These are phyloP conservation scores for Adineta ricciae DNA, from an alignment of 2,888 invertebrate genomes.

Conservation along the genomic window DNA sequence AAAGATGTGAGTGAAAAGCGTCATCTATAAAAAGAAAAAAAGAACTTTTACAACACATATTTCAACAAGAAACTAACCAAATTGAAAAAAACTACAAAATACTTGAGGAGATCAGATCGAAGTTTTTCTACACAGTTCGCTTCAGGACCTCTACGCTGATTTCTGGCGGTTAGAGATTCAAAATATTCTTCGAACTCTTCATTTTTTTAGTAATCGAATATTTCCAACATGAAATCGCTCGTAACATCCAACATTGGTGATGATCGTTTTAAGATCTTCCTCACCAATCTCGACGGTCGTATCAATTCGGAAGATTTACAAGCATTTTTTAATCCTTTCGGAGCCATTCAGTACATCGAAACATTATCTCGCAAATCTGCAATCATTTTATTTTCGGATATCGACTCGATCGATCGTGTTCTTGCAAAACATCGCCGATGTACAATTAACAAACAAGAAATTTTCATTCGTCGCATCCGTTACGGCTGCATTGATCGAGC, in stretches of 20 bases:
- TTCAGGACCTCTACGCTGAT: too few species aligned
- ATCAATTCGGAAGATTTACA: background rate
- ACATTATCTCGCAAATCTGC: background rate
- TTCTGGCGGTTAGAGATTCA: too few species aligned
- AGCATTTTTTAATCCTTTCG: background rate
- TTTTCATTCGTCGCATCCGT: background rate
- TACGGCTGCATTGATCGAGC: background rate
- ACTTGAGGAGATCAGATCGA: too few species aligned
- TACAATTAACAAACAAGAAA: background rate
- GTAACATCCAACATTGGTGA: background rate
- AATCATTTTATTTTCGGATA: background rate
- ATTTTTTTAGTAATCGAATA: too few species aligned
- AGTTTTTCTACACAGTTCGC: too few species aligned
- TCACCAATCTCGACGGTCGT: background rate
- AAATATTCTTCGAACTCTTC: too few species aligned
- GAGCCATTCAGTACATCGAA: background rate
- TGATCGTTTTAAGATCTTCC: background rate
- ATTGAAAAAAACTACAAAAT: too few species aligned
- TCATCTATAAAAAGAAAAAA: background rate
- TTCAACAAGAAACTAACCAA: too few species aligned
- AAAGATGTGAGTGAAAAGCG: background rate
- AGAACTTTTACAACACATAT: too few species aligned
- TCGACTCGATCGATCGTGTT: background rate
- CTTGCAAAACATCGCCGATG: background rate
- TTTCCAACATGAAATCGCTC: too few species aligned